Base-by-base conservation (phyloP, 2,888 invertebrate species). In the Polydrusus cervinus region DNA sequence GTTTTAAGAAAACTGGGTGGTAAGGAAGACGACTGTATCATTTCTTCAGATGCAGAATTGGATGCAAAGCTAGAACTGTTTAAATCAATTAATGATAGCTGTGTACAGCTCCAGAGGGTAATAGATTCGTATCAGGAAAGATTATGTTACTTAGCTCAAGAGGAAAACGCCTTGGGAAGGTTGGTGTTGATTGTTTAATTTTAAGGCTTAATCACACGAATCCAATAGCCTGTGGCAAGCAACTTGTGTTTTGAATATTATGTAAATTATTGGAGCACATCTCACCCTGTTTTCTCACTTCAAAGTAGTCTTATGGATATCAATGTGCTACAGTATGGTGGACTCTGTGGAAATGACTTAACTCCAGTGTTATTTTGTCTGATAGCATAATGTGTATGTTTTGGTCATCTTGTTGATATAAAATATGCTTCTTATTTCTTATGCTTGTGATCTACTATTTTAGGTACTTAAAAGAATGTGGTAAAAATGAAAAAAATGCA, bases 1-100 rank as follows among this genome's bases (percentile, higher is more conserved):
- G 94, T 99, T 57, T 92, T 96, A 80, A 91, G 96, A 83, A 98
- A 97, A 89, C 89, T 99, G 64, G 98, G 98, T 40, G 95, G 95
- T 82, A 98, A 98, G 89, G 98, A 99, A 89, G 99, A 99, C 86
- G 97, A 97, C 80, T 97, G 97, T 88, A 93, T 99, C 79, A 93
- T 98, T 25, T 94, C 98, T 13, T 98, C 98, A 0, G 99, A 99
- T 88, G 95, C 97, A 0, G 97, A 98, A 85, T 89, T 99, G 38
- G 99, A 99, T 88, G 94, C 98, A 5, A 99, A 99, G 89, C 90
- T 98, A 79, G 97, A 97, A 87, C 88, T 97, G 79, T 97, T 96
- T 88, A 93, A 94, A 87, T 96, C 97, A 82, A 95, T 98, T 87
- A 95, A 97, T 84, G 94, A 95, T 79, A 97, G 96, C 80, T 97